These are phyloP conservation scores for Proisotoma minuta DNA, from an alignment of 2,888 invertebrate genomes.

Conservation along the genomic window DNA sequence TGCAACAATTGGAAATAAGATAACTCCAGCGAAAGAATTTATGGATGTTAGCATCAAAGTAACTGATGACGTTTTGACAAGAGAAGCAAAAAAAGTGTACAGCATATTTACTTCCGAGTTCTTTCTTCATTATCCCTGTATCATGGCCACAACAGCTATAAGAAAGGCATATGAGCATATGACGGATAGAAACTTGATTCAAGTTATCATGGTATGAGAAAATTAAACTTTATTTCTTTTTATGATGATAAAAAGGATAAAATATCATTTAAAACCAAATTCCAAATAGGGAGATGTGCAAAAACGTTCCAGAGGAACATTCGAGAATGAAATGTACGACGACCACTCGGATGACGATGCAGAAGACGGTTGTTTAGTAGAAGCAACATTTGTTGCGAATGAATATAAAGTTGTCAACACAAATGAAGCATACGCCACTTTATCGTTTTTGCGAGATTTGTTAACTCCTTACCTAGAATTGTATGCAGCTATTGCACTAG, in stretches of 20 bases:
- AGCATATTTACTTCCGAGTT: conserved; percentile 16
- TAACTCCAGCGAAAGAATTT: conserved; percentile 16
- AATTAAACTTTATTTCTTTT: neutral
- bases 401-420: conserved; percentile 10
- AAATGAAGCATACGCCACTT: neutral
- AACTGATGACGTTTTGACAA: conserved; percentile 18
- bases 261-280: too few species aligned
- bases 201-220: conserved; percentile 16
- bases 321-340: conserved; percentile 14
- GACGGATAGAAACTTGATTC: conserved; percentile 13
- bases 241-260: too few species aligned
- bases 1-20: conserved; percentile 14
- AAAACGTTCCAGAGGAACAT: neutral
- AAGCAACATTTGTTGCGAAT: conserved; percentile 13
- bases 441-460: conserved; percentile 17
- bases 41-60: conserved; percentile 8
- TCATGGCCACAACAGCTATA: conserved; percentile 14
- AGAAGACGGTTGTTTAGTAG: neutral
- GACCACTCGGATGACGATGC: conserved; percentile 9
- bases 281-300: conserved; percentile 12
- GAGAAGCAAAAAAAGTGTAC: conserved; percentile 14
- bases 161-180: conserved; percentile 12
- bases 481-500: conserved; percentile 11
- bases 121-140: conserved; percentile 30
- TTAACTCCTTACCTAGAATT: conserved; percentile 22